Evolutionary conservation across 2,797 vertebrate genomes (phyloP), one percentile per base, ranked within the genome.

Genomic region (Microctenopoma lineatum): DNA sequence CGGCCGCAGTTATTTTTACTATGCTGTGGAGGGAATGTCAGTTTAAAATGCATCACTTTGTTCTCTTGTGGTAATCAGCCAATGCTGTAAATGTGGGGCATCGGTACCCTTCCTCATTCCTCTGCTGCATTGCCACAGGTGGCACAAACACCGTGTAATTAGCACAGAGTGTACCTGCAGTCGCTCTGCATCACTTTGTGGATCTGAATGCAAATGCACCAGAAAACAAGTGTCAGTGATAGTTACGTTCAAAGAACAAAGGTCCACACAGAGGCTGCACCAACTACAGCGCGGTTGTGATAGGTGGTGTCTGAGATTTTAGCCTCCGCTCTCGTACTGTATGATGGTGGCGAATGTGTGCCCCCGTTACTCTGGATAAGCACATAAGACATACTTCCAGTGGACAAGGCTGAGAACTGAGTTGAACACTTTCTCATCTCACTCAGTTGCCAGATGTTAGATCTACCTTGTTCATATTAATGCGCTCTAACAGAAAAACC

Each of bases 61-160:
- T 45, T 62, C 34, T 70, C 4, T 29, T 26, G 58, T 44, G 42
- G n/a, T 50, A 44, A 59, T 48, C 56, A 41, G 3, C 27, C 75
- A 9, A 27, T 53, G 64, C 47, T 75, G 65, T 80, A 45, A 29
- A n/a, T 65, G 71, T 29, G n/a, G 32, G n/a, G 59, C 71, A 68
- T 70, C 44, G 70, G 59, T 50, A 4, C 6, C 58, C 18, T 3
- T 14, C 21, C 57, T 59, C 52, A 63, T 63, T 70, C 58, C 66
- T 64, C 63, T 71, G 65, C 67, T 44, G 59, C 59, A 54, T 8
- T 34, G 4, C 66, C 42, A 68, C 84, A 87, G 77, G 80, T 87
- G 84, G 66, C 41, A 15, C 66, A 38, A 46, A 41, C 77, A 73
- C 60, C 27, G 7, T 70, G 34, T 77, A 72, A 85, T 87, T 82